phyloP scores from a whole-genome alignment of 2,888 invertebrate genomes.

The Ophion slaviceki region DNA sequence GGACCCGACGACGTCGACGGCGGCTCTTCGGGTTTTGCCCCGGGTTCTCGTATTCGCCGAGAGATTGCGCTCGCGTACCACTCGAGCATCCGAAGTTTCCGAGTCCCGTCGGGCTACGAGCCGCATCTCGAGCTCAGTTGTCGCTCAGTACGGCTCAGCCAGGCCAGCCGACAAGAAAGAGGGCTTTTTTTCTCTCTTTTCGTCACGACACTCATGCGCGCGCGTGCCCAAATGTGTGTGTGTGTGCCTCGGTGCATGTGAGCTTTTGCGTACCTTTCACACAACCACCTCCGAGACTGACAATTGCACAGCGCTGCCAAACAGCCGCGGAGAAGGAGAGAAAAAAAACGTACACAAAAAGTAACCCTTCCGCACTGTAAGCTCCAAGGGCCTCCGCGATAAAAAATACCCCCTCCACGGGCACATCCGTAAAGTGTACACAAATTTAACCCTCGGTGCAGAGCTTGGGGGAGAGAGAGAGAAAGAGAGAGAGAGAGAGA shows the following conservation, averaged over 20 bases:
- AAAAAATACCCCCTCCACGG: not conserved
- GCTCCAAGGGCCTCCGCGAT: not conserved
- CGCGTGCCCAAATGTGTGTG: conserved; percentile 5
- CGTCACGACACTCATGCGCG: conserved; percentile 63
- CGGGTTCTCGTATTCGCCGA: conserved; percentile 80
- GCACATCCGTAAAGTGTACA: not conserved
- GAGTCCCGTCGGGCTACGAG: conserved; percentile 81
- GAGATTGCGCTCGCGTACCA: conserved; percentile 85
- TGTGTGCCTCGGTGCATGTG: conserved; percentile 27
- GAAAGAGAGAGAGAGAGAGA: conserved; percentile 16
- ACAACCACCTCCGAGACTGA: not conserved
- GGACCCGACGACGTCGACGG: conserved; percentile 82
- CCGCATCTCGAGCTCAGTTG: conserved; percentile 85
- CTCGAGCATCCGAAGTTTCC: conserved; percentile 70
- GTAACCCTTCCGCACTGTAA: conserved; percentile 22
- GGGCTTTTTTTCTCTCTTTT: conserved; percentile 76
- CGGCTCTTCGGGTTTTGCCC: conserved; percentile 67
- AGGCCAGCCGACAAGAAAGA: conserved; percentile 81
- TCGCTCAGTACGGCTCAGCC: conserved; percentile 84
- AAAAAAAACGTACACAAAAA: conserved; percentile 7
- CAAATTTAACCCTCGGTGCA: conserved; percentile 50
- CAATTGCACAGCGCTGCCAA: conserved; percentile 17
- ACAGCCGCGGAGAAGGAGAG: not conserved
- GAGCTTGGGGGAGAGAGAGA: conserved; percentile 29
- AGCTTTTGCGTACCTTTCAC: conserved; percentile 38